Evolutionary conservation across 1,140 invertebrate species (phyloP), one percentile per base, ranked within the genome.

Genomic region (Neodiprion fabricii): DNA sequence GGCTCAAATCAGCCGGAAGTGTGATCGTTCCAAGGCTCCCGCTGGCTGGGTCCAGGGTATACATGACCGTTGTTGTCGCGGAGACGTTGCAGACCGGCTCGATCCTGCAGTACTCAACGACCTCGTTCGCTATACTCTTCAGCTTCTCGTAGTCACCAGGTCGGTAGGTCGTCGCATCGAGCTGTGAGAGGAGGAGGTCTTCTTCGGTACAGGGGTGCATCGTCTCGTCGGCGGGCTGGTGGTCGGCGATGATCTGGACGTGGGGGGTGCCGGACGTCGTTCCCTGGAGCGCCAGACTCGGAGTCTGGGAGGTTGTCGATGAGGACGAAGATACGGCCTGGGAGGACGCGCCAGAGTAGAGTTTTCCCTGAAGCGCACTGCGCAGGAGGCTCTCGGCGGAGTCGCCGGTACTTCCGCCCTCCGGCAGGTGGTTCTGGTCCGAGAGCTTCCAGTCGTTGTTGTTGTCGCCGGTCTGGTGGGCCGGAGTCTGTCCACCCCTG

Each of bases 361-460:
- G 73, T 76, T 91, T 92, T 1, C 95, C 95, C 83, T 96, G 95
- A 28, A 96, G 89, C 10, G 95, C 95, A 83, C 93, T 95, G 77
- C 95, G 88, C 75, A 96, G 84, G 71, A 96, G 85, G 40, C 94
- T 95, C 79, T 96, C 94, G 10, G 92, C 90, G 0, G 91, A 89
- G 48, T 91, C 91, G 3, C 79, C 80, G 0, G 76, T 77, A 1
- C 74, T 81, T 0, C 77, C 78, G 0, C 78, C 79, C 10, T 92
- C 91, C n/a, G 90, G 89, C 65, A 91, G 87, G 21, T 88, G 88
- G 83, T 94, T 94, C 82, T 93, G 91, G 81, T 94, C 91, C 1
- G 92, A 91, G 72, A 93, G 88, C 79, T 95, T 94, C 94, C 93
- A 94, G 80, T 95, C 93, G 86, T 95, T 94, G 82, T 95, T 95